These are phyloP conservation scores for Papilio polytes DNA, from an alignment of 1,140 invertebrate genomes.

Conservation along the genomic window DNA sequence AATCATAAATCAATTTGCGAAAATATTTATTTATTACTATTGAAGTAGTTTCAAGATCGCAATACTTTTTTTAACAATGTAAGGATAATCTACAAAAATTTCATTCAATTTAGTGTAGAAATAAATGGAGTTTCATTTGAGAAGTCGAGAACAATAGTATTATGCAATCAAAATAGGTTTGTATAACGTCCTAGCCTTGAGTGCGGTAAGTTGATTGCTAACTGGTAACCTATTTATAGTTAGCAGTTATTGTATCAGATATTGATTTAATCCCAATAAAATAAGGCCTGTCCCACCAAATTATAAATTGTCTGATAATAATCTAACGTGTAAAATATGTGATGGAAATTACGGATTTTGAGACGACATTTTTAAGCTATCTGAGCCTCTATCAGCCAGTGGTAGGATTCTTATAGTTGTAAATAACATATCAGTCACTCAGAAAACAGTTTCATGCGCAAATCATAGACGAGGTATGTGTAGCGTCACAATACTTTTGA, in stretches of 20 bases:
- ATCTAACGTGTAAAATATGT: no score
- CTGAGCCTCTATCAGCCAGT: no score
- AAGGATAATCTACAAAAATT: background rate
- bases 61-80: background rate
- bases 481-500: background rate
- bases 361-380: no score
- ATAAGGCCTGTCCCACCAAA: background rate
- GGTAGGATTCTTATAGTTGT: background rate
- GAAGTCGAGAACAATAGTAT: conserved; percentile 51
- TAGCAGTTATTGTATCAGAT: background rate
- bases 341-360: no score
- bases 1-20: background rate
- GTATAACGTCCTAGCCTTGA: conserved; percentile 49
- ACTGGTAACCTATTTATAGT: conserved; percentile 2
- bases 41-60: background rate
- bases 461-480: background rate
- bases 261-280: background rate
- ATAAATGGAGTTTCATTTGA: conserved; percentile 15
- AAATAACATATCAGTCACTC: background rate
- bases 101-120: background rate
- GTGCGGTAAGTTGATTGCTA: background rate
- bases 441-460: background rate
- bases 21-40: background rate
- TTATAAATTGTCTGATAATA: no score
- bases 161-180: conserved; percentile 58